phyloP scores from a whole-genome alignment of 2,797 vertebrate genomes.

The Sardinella longiceps region DNA sequence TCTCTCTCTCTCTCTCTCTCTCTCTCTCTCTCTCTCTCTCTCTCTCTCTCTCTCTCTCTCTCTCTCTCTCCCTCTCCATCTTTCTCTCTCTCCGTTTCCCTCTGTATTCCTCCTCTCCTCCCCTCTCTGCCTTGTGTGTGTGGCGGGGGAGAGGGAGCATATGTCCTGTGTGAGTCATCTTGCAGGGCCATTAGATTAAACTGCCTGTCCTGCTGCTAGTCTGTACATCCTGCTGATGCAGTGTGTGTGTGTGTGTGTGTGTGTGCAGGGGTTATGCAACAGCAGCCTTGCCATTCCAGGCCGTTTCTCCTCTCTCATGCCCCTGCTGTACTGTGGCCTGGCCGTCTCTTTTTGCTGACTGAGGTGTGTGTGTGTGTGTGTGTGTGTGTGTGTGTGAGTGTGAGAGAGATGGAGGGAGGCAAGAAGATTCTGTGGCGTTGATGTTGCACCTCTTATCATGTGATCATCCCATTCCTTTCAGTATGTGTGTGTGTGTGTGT shows the following conservation, averaged over 20 bases:
- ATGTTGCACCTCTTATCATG: too few relatives aligned
- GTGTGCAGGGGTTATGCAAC: neutral
- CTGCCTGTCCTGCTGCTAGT: neutral
- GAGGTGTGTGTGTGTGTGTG: neutral
- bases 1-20: too few relatives aligned
- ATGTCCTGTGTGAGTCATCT: constrained; percentile 15
- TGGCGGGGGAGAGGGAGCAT: neutral
- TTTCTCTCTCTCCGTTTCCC: neutral
- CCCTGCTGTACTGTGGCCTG: too few relatives aligned
- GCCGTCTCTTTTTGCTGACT: neutral
- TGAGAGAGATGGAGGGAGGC: too few relatives aligned
- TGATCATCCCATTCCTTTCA: too few relatives aligned
- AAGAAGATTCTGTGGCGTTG: too few relatives aligned
- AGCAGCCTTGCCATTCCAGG: neutral
- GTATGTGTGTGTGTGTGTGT: too few relatives aligned
- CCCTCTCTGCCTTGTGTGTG: too few relatives aligned
- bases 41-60: neutral
- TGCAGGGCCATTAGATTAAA: neutral
- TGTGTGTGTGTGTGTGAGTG: too few relatives aligned
- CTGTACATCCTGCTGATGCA: neutral
- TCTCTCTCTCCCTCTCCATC: neutral
- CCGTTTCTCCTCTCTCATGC: neutral
- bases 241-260: neutral
- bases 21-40: too few relatives aligned
- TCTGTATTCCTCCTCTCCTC: too few relatives aligned